A percentile compares a stretch with the other conserved stretches of the same genome.
Conservation (phyloP, 2,888 invertebrate genomes). For the Caprella mutica region DNA sequence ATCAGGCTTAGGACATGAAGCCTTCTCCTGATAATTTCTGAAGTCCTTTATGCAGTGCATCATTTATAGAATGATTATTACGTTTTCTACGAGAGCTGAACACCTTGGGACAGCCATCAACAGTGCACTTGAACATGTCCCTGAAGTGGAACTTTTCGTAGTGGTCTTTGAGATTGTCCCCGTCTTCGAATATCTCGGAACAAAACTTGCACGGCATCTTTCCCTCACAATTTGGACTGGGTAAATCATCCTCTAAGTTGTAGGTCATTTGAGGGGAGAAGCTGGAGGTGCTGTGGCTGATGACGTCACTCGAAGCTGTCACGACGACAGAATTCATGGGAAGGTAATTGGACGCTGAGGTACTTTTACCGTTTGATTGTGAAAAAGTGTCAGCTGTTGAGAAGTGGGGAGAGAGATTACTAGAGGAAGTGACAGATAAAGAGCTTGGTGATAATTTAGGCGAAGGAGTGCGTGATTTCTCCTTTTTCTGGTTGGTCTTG, state of each 20-base stretch:
- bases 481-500: conserved; percentile 28
- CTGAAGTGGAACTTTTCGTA: conserved; percentile 56
- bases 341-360: conserved; percentile 42
- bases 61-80: conserved; percentile 62
- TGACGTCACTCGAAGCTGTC: background rate
- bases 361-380: conserved; percentile 48
- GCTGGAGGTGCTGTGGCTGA: background rate
- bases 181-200: conserved; percentile 52
- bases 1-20: conserved; percentile 8
- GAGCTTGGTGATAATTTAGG: conserved; percentile 26
- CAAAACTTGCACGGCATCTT: conserved; percentile 59
- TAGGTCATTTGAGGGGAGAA: conserved; percentile 44
- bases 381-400: too few species aligned
- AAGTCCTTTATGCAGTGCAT: conserved; percentile 44
- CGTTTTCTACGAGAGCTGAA: conserved; percentile 67
- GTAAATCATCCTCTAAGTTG: conserved; percentile 52
- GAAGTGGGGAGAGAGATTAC: too few species aligned
- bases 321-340: background rate
- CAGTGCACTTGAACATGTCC: conserved; percentile 62
- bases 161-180: conserved; percentile 56
- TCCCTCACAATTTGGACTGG: conserved; percentile 54
- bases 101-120: conserved; percentile 62
- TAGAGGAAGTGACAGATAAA: conserved; percentile 10
- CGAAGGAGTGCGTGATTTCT: conserved; percentile 30
- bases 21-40: conserved; percentile 10